phyloP scores from a whole-genome alignment of 2,113 vertebrate species.

The Eublepharis macularius region DNA sequence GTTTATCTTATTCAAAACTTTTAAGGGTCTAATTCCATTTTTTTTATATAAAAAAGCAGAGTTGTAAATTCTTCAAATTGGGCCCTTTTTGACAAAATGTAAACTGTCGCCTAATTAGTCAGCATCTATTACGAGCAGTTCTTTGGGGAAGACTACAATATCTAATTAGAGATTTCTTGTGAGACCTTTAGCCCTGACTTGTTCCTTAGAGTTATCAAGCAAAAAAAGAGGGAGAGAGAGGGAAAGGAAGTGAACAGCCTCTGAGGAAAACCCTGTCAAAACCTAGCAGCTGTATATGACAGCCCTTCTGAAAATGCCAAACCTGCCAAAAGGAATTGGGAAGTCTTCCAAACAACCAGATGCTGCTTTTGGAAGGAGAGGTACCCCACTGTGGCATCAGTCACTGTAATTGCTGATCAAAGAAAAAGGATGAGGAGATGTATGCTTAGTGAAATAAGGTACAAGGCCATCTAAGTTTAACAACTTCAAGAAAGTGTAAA shows the following conservation, averaged over 20 bases:
- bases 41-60: neutral
- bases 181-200: neutral
- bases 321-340: slow-evolving; percentile 13
- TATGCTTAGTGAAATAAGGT: neutral
- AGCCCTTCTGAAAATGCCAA: slow-evolving; percentile 1
- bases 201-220: neutral
- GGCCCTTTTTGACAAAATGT: neutral
- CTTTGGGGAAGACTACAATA: neutral
- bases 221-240: neutral
- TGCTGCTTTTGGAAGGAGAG: slow-evolving; percentile 22
- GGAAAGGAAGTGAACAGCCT: neutral
- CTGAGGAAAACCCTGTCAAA: slow-evolving; percentile 1
- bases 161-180: neutral
- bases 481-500: slow-evolving; percentile 1
- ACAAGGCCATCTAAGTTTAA: neutral
- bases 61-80: neutral
- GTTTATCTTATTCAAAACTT: neutral
- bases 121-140: accelerated
- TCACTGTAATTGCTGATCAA: neutral
- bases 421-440: neutral
- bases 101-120: neutral
- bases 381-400: neutral
- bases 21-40: neutral
- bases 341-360: slow-evolving; percentile 25
- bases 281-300: neutral